phyloP scores from a whole-genome alignment of 2,888 invertebrate genomes.

The Eurois occulta region DNA sequence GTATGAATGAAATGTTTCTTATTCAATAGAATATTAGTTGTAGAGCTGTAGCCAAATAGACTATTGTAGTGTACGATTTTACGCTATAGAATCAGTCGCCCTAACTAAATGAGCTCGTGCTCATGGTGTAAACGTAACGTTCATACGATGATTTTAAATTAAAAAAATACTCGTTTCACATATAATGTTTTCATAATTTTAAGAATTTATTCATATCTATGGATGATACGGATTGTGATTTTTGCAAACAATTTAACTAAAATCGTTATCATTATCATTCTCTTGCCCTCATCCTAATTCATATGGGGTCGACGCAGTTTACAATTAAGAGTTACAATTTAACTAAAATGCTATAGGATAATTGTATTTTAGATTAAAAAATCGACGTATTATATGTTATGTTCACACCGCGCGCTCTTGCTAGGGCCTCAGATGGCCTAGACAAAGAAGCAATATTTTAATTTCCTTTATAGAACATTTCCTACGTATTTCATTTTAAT shows the following conservation, averaged over 20 bases:
- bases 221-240: background rate
- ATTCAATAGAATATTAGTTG: constrained; percentile 20
- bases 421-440: background rate
- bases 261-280: too few relatives aligned
- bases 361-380: background rate
- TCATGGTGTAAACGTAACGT: background rate
- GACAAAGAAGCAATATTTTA: background rate
- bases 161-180: background rate
- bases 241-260: background rate
- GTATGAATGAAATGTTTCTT: constrained; percentile 40
- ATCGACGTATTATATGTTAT: too few relatives aligned
- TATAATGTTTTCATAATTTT: background rate
- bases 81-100: background rate
- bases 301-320: too few relatives aligned
- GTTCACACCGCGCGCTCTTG: background rate
- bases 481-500: background rate
- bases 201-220: too few relatives aligned
- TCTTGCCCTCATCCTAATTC: too few relatives aligned
- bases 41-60: background rate
- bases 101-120: too few relatives aligned
- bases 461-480: background rate
- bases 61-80: background rate
- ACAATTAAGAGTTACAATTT: too few relatives aligned
- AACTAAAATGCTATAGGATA: background rate
- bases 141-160: background rate